Evolutionary conservation across 2,888 invertebrate genomes (phyloP), one percentile per base, ranked within the genome.

Genomic region (Stenotaenia linearis): DNA sequence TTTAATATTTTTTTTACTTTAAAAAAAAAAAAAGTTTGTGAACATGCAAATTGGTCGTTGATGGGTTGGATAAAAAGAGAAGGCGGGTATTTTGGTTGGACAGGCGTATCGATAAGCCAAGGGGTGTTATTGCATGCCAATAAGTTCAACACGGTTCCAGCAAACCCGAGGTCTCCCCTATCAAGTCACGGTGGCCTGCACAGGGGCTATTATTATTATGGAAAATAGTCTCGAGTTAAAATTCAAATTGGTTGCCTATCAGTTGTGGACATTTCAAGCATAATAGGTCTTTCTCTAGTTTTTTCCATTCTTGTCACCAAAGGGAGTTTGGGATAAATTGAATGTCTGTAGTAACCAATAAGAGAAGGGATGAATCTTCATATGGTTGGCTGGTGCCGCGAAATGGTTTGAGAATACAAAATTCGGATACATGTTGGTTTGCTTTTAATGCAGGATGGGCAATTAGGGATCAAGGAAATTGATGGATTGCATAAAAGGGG

Each of bases 101-200:
- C 28, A 69, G 69, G n/a, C 69, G 15, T 69, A 69, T 69, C 69
- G 69, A 69, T 69, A 69, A 69, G 69, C 69, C 69, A 69, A 69
- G 69, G 69, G 69, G 69, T 69, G 69, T 69, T 69, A 69, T 69
- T 69, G 69, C 69, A 69, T 69, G 69, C 69, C 69, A 69, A 69
- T 69, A 69, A 69, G 69, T 69, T 69, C 25, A 69, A 69, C 69
- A 69, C 25, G 69, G 69, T 25, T 23, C 69, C 28, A 25, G 69
- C 69, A 69, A 69, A 69, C 69, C 56, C 69, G 25, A 69, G 69
- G 69, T 28, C 28, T 69, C 69, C n/a, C 28, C 69, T 69, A 69
- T 69, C 69, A 69, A 69, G 69, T 69, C 69, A 69, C 25, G 69
- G 69, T 69, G 69, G 69, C 69, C 69, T 69, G 69, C 69, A 69